Evolutionary conservation across 2,888 invertebrate species (phyloP), one percentile per base, ranked within the genome.

Genomic region (Malthinus seriepunctatus): DNA sequence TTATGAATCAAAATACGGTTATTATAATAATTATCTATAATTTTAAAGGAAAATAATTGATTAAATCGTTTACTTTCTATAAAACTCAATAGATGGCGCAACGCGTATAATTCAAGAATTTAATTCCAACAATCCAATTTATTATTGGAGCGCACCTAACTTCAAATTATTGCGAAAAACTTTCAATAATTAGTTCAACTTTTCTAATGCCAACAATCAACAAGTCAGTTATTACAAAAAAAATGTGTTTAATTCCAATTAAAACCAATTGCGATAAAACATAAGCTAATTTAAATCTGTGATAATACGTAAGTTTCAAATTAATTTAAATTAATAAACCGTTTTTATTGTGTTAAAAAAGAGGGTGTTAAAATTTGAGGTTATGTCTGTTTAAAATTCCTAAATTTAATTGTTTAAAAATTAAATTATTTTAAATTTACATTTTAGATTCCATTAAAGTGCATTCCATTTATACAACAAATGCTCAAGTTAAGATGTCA

Each of bases 401-500:
- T 34, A 12, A 47, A 47, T 47, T 47, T 47, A 4, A 33, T n/a
- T 8, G 2, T 50, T 35, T 12, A 15, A 33, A 10, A 32, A 3
- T 32, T 8, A 3, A 8, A 1, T 11, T 38, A 32, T 11, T 32
- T 9, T 23, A 15, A n/a, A 49, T 32, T 49, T 37, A 31, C 15
- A 9, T 59, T 60, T 12, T 32, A 60, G 56, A 51, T 52, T 56
- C 49, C 42, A 8, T 31, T 8, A 31, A 10, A 39, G 4, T 48
- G n/a, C 31, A 60, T 46, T 39, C 46, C 35, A 35, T 32, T 14
- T 12, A 48, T 45, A 14, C 23, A 39, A 39, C 46, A 51, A 56
- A 60, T 60, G 60, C 45, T 33, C 14, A 49, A 48, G 7, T 44
- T 75, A 83, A 78, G 73, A 85, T 84, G 84, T 84, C 85, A 70